Conservation (phyloP, 2,888 invertebrate genomes). For the Lycocerus yunnanus region DNA sequence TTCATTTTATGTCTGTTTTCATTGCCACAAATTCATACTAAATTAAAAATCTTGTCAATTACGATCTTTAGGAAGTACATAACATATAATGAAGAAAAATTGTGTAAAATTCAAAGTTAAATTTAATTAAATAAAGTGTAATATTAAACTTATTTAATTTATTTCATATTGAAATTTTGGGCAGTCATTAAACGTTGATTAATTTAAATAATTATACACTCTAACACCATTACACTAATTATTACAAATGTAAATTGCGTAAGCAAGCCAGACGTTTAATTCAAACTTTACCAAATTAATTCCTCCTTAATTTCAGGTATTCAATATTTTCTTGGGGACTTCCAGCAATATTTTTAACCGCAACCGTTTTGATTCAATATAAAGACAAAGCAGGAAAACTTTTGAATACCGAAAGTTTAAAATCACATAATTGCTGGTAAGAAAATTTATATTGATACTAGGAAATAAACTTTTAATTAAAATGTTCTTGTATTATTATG, state of each 20-base stretch:
- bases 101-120: not conserved
- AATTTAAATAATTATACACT: not conserved
- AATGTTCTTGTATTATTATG: not conserved
- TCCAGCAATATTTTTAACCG: conserved; percentile 61
- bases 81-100: too few species aligned
- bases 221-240: not conserved
- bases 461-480: not conserved
- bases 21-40: not conserved
- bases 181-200: not conserved
- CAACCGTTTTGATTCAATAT: conserved; percentile 60
- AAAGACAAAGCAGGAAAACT: conserved; percentile 57
- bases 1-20: too few species aligned
- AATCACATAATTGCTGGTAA: conserved; percentile 62
- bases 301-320: conserved; percentile 53
- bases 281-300: not conserved
- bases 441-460: conserved; percentile 31
- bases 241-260: not conserved
- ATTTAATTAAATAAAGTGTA: not conserved
- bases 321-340: conserved; percentile 69
- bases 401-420: conserved; percentile 56
- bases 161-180: not conserved
- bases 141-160: not conserved
- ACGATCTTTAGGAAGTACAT: too few species aligned
- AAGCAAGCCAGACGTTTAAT: not conserved
- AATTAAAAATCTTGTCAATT: not conserved